Evolutionary conservation across 2,797 vertebrate genomes (phyloP).

Genomic region (Rhinichthys osculus): DNA sequence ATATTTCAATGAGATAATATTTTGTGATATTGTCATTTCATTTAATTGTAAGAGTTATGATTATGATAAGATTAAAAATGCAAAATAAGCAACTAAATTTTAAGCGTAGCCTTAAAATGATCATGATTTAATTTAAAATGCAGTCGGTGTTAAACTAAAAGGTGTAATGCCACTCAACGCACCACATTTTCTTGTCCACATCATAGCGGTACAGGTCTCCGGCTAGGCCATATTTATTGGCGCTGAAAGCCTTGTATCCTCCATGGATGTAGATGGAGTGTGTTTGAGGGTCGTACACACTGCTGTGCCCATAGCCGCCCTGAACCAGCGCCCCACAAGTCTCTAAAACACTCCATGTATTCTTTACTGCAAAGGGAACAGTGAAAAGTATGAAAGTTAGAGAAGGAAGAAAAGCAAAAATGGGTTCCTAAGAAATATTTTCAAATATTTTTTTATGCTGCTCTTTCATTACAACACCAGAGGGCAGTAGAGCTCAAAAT

Average conservation of each 20-base stretch:
- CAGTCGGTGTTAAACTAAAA: not conserved
- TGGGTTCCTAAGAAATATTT: not conserved
- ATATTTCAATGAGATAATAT: not conserved
- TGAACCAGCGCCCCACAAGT: constrained; percentile 91
- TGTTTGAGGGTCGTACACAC: constrained; percentile 87
- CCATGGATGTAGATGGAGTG: constrained; percentile 91
- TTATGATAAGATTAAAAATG: not conserved
- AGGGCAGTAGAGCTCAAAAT: constrained; percentile 24
- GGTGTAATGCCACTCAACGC: constrained; percentile 46
- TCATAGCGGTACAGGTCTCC: constrained; percentile 93
- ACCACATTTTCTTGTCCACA: constrained; percentile 90
- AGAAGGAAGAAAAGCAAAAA: not conserved
- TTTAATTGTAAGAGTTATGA: not conserved
- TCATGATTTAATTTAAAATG: too few species aligned
- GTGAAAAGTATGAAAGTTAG: not conserved
- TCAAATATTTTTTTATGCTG: not conserved
- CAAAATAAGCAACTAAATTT: not conserved
- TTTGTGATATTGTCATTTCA: not conserved
- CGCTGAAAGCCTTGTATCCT: constrained; percentile 96
- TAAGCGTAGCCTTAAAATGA: not conserved
- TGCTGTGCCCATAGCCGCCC: constrained; percentile 97
- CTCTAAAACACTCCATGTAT: constrained; percentile 84
- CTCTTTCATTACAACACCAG: constrained; percentile 34
- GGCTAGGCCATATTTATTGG: constrained; percentile 94
- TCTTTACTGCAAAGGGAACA: constrained; percentile 73